phyloP scores from a whole-genome alignment of 2,797 vertebrate species.

The Sylvilagus floridanus region DNA sequence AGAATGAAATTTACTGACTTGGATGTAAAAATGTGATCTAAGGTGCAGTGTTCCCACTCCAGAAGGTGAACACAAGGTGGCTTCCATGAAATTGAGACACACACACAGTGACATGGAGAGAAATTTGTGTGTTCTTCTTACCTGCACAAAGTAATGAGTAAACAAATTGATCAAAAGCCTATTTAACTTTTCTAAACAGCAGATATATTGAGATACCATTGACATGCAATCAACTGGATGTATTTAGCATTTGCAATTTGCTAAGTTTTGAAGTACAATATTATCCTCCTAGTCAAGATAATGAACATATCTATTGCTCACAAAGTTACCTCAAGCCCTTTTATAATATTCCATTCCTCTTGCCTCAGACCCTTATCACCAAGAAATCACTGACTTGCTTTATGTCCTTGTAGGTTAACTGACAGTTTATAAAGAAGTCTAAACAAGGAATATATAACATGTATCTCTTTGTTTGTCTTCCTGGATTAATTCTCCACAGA shows the following conservation, averaged over 20 bases:
- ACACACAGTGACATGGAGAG: too few relatives aligned
- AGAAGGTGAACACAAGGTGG: background rate
- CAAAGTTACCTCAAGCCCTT: background rate
- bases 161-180: background rate
- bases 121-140: background rate
- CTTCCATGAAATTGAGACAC: background rate
- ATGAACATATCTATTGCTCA: background rate
- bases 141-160: background rate
- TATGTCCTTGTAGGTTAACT: background rate
- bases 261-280: background rate
- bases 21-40: background rate
- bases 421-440: background rate
- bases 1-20: background rate
- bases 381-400: background rate
- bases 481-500: background rate
- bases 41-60: background rate
- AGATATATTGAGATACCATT: background rate
- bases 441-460: background rate
- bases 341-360: background rate
- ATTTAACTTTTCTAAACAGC: background rate
- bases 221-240: background rate
- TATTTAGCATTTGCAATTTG: background rate
- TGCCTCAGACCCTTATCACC: background rate
- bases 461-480: background rate
- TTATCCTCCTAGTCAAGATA: background rate